These are phyloP conservation scores for Sarcophaga subvicina DNA, from an alignment of 2,888 invertebrate species.

Conservation along the genomic window DNA sequence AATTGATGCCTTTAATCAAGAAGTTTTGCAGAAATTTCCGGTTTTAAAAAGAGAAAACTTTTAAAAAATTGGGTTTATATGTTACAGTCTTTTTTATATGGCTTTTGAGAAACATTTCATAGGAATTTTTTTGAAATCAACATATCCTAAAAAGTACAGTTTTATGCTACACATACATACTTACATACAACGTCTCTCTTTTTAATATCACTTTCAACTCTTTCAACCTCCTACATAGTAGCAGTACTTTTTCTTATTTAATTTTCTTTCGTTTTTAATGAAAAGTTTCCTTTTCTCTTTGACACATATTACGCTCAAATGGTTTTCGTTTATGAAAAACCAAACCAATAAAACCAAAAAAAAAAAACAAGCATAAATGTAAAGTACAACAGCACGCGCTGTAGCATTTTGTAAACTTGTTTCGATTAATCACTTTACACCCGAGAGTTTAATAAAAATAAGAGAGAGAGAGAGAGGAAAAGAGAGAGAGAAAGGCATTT, in stretches of 20 bases:
- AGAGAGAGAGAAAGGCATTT: neutral
- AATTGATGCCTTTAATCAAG: too few relatives aligned
- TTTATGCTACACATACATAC: too few relatives aligned
- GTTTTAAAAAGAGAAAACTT: too few relatives aligned
- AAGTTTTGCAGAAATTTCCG: too few relatives aligned
- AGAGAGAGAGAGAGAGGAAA: too few relatives aligned
- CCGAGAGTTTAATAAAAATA: constrained; percentile 31
- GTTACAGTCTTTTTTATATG: too few relatives aligned
- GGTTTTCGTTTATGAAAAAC: neutral
- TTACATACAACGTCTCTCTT: too few relatives aligned
- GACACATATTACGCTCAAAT: neutral
- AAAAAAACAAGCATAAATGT: neutral
- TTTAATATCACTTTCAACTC: too few relatives aligned
- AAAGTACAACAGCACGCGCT: neutral
- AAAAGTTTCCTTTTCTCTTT: neutral
- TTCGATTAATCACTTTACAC: neutral
- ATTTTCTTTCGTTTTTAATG: neutral
- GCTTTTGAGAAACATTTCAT: too few relatives aligned
- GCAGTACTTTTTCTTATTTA: neutral
- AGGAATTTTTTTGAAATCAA: too few relatives aligned
- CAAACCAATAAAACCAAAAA: neutral
- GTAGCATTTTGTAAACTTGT: neutral
- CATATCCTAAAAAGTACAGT: too few relatives aligned
- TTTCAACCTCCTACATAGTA: neutral
- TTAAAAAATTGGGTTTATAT: too few relatives aligned